These are phyloP conservation scores for Schizaphis graminum DNA, from an alignment of 2,888 invertebrate species.

Conservation along the genomic window DNA sequence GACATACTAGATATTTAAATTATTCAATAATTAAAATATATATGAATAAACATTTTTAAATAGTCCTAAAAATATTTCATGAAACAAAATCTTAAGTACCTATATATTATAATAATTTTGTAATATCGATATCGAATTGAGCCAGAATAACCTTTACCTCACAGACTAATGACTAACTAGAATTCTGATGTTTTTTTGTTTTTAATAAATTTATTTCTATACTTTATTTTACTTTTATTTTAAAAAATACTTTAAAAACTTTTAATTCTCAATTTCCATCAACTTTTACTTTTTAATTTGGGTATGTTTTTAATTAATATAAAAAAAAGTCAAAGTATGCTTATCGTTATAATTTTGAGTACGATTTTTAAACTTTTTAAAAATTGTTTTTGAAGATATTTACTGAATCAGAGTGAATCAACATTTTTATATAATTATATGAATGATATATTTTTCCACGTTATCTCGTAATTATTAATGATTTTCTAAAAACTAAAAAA, in stretches of 20 bases:
- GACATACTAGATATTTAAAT: not conserved
- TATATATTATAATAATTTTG: not conserved
- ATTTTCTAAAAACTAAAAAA: not conserved
- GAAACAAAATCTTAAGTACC: not conserved
- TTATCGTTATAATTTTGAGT: constrained; percentile 6
- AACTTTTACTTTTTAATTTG: not conserved
- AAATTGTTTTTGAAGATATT: not conserved
- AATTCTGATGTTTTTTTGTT: not conserved
- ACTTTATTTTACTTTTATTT: not conserved
- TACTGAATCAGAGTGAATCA: constrained; percentile 5
- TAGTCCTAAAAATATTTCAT: not conserved
- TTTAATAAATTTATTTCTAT: not conserved
- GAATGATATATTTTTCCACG: not conserved
- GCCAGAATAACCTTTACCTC: not conserved
- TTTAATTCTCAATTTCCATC: not conserved
- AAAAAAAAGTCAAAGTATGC: not conserved
- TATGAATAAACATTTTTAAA: too few relatives aligned
- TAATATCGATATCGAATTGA: not conserved
- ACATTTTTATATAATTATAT: not conserved
- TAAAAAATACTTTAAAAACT: not conserved
- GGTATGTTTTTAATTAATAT: not conserved
- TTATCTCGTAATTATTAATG: not conserved
- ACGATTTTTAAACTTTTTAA: not conserved
- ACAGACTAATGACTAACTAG: not conserved
- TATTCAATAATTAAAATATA: not conserved